Conservation (phyloP, 2,113 vertebrate genomes). For the Parotia lawesii region DNA sequence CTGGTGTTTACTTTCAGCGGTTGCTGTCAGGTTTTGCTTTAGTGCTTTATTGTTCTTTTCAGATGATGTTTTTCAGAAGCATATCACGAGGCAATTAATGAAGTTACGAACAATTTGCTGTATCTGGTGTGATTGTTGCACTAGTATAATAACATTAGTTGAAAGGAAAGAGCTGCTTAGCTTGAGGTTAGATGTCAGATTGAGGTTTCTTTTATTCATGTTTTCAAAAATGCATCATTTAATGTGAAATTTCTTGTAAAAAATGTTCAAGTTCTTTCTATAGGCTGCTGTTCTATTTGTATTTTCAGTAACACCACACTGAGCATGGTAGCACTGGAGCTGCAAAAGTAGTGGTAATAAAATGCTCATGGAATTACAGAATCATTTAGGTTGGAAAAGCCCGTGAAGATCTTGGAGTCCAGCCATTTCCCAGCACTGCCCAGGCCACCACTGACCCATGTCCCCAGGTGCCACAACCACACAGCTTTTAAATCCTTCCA, state of each 20-base stretch:
- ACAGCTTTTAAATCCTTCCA: accelerated
- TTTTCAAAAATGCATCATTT: background rate
- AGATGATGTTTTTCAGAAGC: background rate
- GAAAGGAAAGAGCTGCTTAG: background rate
- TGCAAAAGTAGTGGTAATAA: background rate
- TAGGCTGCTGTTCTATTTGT: accelerated
- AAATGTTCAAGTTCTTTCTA: background rate
- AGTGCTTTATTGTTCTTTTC: background rate
- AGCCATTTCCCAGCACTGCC: background rate
- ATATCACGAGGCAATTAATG: background rate
- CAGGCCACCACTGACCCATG: background rate
- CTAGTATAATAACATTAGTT: background rate
- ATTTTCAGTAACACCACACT: background rate
- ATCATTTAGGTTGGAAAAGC: background rate
- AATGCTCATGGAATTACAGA: background rate
- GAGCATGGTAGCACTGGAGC: background rate
- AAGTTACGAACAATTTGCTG: background rate
- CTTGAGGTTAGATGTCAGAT: background rate
- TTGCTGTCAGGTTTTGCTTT: background rate
- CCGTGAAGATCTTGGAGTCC: accelerated
- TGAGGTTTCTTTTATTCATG: background rate
- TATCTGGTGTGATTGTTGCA: background rate
- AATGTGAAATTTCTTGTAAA: background rate
- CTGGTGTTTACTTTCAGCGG: background rate
- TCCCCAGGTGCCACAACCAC: background rate